phyloP scores from a whole-genome alignment of 2,888 invertebrate genomes.

The Homarus gammarus region DNA sequence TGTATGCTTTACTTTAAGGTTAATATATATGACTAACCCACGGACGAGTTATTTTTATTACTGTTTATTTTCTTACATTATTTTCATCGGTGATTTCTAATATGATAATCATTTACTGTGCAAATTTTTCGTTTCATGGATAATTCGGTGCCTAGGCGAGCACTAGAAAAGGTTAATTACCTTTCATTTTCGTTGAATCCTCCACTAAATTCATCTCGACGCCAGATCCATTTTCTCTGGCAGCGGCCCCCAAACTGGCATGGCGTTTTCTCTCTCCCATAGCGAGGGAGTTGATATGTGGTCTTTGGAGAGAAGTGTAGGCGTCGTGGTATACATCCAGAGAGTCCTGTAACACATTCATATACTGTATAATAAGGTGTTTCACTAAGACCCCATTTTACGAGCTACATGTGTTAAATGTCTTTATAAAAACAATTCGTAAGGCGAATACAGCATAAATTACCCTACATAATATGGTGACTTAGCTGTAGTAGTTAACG shows the following conservation, averaged over 20 bases:
- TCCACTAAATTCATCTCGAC: not conserved
- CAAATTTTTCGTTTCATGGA: too few species aligned
- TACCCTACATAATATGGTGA: not conserved
- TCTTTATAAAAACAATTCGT: too few species aligned
- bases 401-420: not conserved
- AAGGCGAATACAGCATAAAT: not conserved
- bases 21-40: too few species aligned
- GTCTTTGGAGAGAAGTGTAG: slow-evolving; percentile 23
- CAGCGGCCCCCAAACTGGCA: slow-evolving; percentile 14
- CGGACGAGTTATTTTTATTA: too few species aligned
- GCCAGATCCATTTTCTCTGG: not conserved
- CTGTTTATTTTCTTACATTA: too few species aligned
- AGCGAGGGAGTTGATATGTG: not conserved
- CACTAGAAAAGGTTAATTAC: too few species aligned
- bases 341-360: slow-evolving; percentile 14
- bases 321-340: slow-evolving; percentile 61
- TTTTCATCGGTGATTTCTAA: too few species aligned
- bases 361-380: not conserved
- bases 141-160: too few species aligned
- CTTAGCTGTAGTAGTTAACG: too few species aligned
- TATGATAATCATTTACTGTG: too few species aligned
- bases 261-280: slow-evolving; percentile 20
- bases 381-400: not conserved
- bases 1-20: too few species aligned
- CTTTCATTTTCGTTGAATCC: not conserved